Base-by-base conservation (phyloP, 2,888 invertebrate species). In the Watsonalla binaria region DNA sequence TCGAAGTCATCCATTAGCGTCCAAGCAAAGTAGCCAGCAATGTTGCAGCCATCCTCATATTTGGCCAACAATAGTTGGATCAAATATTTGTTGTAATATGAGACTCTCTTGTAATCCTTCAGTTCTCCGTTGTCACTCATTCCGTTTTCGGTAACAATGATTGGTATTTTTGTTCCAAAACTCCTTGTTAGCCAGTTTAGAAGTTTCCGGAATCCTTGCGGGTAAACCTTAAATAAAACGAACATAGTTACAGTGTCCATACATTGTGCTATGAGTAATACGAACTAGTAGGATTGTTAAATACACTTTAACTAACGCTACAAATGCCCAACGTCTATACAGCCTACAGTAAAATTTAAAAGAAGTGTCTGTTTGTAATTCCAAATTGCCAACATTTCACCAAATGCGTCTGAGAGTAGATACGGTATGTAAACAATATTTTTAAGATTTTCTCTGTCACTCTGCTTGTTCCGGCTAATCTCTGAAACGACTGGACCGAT, bases 1-100 rank as follows among this genome's bases (percentile, higher is more conserved):
- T 93, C 93, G 60, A 93, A 92, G 67, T 92, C 93, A 67, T 94
- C 94, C 85, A 93, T 85, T 35, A 94, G 78, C 2, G 92, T 92
- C 93, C 93, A 93, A 0, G 92, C 92, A 11, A 92, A 91, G 74
- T 92, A 93, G 0, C 92, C 93, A 53, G 76, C 76, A 0, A 92
- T 70, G 52, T 87, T 84, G 58, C 88, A 87, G 5, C 78, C 79
- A 60, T 92, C 91, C 59, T 83, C 75, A 55, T 85, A 63, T 33
- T 84, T 78, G 0, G 90, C 90, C 33, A 83, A 65, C 46, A 88
- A 61, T 54, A 90, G 56, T 57, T 90, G 88, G 56, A 83, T 69
- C 5, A 92, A 62, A 60, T 91, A 90, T 53, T 78, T 72, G 68
- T 93, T 92, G 58, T 81, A 90, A 66, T 92, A 93, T 37, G 92